These are phyloP conservation scores for Periparus ater DNA, from an alignment of 2,797 vertebrate genomes.

Conservation along the genomic window DNA sequence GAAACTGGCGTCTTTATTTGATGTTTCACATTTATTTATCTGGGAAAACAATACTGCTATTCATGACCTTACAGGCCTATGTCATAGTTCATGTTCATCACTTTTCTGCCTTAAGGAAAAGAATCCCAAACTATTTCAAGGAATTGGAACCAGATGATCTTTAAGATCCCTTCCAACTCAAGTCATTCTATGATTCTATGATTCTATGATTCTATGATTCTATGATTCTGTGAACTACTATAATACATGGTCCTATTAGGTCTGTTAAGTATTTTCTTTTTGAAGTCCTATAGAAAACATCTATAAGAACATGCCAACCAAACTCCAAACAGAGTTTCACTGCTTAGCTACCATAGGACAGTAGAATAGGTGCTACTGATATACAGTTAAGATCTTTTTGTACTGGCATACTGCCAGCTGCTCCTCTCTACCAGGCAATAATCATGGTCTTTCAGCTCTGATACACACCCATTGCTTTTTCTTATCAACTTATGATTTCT, in stretches of 20 bases:
- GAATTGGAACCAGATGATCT: background rate
- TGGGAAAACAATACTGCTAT: background rate
- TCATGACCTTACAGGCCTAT: background rate
- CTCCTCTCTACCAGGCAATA: background rate
- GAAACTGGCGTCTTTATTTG: background rate
- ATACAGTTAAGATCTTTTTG: background rate
- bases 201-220: background rate
- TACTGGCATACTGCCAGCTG: background rate
- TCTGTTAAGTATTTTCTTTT: background rate
- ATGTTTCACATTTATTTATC: background rate
- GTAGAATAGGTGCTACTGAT: background rate
- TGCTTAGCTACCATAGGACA: background rate
- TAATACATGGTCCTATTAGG: background rate
- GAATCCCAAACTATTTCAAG: background rate
- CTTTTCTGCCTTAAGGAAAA: background rate
- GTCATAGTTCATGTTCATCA: background rate
- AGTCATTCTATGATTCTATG: background rate
- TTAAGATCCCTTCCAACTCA: background rate
- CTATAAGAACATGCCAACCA: background rate
- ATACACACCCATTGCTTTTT: background rate
- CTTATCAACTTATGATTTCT: background rate
- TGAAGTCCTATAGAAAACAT: background rate
- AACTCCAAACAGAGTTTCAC: background rate
- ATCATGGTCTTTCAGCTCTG: background rate
- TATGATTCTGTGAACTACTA: background rate